Evolutionary conservation across 2,888 invertebrate genomes (phyloP), one percentile per base, ranked within the genome.

Genomic region (Rotaria magnacalcarata): DNA sequence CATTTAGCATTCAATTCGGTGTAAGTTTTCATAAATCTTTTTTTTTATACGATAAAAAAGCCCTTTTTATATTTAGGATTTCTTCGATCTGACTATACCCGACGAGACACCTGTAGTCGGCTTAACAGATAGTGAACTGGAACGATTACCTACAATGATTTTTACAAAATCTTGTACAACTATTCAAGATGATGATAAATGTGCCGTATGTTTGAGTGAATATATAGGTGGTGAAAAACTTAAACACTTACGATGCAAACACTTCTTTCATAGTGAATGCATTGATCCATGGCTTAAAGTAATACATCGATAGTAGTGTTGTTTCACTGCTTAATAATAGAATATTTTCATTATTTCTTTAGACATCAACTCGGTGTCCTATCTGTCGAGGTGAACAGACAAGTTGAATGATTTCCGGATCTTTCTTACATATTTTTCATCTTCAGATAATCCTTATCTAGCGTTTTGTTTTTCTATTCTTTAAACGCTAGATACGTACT

Each of bases 201-300:
- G 67, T 67, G 67, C 67, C 34, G 67, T 67, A 41, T 67, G 67
- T 34, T 67, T 67, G 27, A 67, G 67, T 67, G 67, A 67, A 67
- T 67, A 67, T 67, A 34, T 34, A 16, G 7, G 67, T 41, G 67
- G 67, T 67, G 67, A 67, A 27, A 67, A 67, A 27, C 34, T 67
- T 5, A 67, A 67, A 19, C 67, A 7, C 34, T 19, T 67, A 67
- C 67, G 67, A 34, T 67, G 67, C 27, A 67, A 41, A 41, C 67
- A 67, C 19, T 67, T 34, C 34, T 67, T 67, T 67, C 67, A 67
- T 34, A 67, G 67, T 67, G 67, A 67, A 34, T 67, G 67, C 34
- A 67, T 67, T 41, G 67, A 67, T 67, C 67, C 67, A 67, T 67
- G 67, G 67, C 67, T 67, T 27, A 67, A 67, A 34, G 67, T 67